Evolutionary conservation across 2,888 invertebrate species (phyloP).

Genomic region (Ectemnius cavifrons): DNA sequence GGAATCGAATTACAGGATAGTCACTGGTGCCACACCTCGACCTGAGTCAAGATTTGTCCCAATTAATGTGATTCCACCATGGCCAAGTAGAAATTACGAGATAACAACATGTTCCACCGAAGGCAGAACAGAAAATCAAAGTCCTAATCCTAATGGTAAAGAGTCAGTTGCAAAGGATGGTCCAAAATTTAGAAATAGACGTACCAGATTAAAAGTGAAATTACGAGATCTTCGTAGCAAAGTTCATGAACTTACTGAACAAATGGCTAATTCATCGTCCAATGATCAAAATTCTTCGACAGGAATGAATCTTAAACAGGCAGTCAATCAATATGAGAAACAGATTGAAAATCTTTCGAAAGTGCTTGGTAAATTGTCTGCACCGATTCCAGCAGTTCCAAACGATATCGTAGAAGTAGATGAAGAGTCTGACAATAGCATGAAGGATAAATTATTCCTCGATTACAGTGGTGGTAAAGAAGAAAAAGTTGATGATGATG

Average conservation of each 20-base stretch:
- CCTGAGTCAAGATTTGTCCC: slow-evolving; percentile 15
- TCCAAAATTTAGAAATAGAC: slow-evolving; percentile 55
- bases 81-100: slow-evolving; percentile 13
- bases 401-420: slow-evolving; percentile 23
- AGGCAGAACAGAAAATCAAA: neutral
- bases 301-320: slow-evolving; percentile 56
- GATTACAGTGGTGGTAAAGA: neutral
- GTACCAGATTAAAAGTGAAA: slow-evolving; percentile 59
- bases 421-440: neutral
- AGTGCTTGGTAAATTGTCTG: slow-evolving; percentile 61
- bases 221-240: slow-evolving; percentile 62
- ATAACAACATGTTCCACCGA: neutral
- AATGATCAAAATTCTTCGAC: slow-evolving; percentile 37
- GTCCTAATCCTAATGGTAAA: neutral
- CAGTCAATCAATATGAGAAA: slow-evolving; percentile 64
- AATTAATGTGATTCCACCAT: slow-evolving; percentile 8
- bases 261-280: slow-evolving; percentile 47
- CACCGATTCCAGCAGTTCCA: slow-evolving; percentile 19
- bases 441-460: neutral
- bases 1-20: slow-evolving; percentile 64
- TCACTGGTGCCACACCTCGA: slow-evolving; percentile 57
- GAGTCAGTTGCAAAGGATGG: slow-evolving; percentile 40
- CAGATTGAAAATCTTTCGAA: slow-evolving; percentile 69
- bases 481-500: neutral
- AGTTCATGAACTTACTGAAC: slow-evolving; percentile 55